A percentile compares a stretch with the other conserved stretches of the same genome.
phyloP scores from a whole-genome alignment of 37 sponge, comb jelly and placozoan species.

The Eunapius fragilis region DNA sequence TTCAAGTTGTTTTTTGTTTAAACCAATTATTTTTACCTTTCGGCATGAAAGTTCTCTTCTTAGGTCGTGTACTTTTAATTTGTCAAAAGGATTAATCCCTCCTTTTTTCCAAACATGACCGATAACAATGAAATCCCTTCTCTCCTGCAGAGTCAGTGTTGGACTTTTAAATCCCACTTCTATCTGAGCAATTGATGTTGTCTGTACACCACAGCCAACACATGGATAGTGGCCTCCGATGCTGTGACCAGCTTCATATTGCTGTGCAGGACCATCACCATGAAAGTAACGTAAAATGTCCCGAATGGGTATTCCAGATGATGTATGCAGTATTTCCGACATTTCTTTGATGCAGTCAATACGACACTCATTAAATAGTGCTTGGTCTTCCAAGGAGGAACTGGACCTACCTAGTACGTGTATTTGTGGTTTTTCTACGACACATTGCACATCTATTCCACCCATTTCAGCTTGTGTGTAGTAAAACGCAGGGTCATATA shows the following conservation, averaged over 20 bases:
- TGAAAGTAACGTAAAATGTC: constrained; percentile 25
- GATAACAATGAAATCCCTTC: constrained; percentile 7
- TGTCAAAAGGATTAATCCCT: neutral
- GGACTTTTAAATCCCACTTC: neutral
- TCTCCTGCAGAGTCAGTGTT: neutral
- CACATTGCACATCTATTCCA: neutral
- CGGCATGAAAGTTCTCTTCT: constrained; percentile 14
- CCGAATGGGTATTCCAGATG: neutral
- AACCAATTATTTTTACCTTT: neutral
- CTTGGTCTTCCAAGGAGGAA: constrained; percentile 8
- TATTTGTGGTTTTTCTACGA: constrained; percentile 20
- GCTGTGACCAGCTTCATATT: constrained; percentile 29
- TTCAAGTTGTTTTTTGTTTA: constrained; percentile 12
- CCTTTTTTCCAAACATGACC: constrained; percentile 20
- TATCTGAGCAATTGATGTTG: constrained; percentile 3
- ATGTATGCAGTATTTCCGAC: neutral
- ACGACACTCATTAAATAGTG: neutral
- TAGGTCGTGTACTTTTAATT: constrained; percentile 11
- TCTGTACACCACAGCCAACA: constrained; percentile 1
- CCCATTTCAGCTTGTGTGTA: neutral
- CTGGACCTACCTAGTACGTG: constrained; percentile 5
- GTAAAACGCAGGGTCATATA: constrained; percentile 15
- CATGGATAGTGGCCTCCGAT: constrained; percentile 38
- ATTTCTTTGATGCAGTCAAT: neutral
- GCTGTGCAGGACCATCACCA: constrained; percentile 23